Evolutionary conservation across 37 sponge, comb jelly and placozoan species (phyloP).

Genomic region (Hexactinellida sp.): DNA sequence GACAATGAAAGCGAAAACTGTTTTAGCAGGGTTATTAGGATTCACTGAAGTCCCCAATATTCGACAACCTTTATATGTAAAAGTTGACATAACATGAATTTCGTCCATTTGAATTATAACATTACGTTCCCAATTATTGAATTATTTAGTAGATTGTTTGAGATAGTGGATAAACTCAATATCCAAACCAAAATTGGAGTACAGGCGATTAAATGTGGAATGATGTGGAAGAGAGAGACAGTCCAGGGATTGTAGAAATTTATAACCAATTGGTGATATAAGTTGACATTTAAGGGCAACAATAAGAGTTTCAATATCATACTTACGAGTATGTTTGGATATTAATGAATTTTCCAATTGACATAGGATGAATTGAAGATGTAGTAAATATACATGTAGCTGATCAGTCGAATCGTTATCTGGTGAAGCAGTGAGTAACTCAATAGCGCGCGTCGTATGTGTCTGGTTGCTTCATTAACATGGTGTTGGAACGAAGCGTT

Average conservation of each 20-base stretch:
- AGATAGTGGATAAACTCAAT: not conserved
- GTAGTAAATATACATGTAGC: not conserved
- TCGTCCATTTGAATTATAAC: not conserved
- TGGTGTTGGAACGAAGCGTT: not conserved
- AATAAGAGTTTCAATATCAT: not conserved
- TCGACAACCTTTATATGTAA: not conserved
- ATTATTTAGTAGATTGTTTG: not conserved
- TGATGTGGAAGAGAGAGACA: not conserved
- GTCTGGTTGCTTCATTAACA: not conserved
- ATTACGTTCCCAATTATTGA: not conserved
- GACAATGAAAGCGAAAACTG: not conserved
- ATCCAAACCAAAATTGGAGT: not conserved
- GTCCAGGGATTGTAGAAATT: not conserved
- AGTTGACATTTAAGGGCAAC: not conserved
- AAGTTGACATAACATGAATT: not conserved
- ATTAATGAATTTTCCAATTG: not conserved
- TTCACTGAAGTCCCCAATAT: not conserved
- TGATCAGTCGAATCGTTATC: not conserved
- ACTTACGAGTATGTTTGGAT: not conserved
- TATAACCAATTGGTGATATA: not conserved
- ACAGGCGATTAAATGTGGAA: not conserved
- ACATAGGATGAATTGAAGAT: not conserved
- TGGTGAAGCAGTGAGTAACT: not conserved
- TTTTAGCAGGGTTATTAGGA: not conserved
- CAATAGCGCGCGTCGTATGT: not conserved